Evolutionary conservation across 2,888 invertebrate genomes (phyloP), one percentile per base, ranked within the genome.

Genomic region (Ichneumoninae sp.): DNA sequence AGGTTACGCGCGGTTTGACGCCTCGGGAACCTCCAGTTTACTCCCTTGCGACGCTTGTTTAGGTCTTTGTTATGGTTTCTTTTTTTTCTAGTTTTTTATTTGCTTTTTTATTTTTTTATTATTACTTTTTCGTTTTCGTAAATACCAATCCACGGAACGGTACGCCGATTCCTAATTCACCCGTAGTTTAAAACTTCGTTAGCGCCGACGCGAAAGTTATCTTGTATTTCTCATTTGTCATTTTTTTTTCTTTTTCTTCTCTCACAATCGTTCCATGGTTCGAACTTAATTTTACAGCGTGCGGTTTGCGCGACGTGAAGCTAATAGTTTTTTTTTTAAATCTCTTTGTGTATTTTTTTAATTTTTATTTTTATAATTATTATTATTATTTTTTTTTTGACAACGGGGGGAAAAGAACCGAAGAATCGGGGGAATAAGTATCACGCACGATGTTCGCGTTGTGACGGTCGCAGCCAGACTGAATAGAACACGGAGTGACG

Each of bases 381-480:
- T 26, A 8, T 22, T 26, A 1, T 10, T 22, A 3, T 10, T 26
- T 13, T 22, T 13, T 3, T 40, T 65, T 47, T 50, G 33, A 66
- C 70, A 60, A 80, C 69, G 36, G 72, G 40, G 66, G 36, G 54
- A 72, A 70, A 72, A 54, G 68, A 68, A 62, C 19, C 47, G 82
- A 82, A 80, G 80, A 57, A 84, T 70, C 83, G 83, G 84, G 80
- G 80, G 80, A 85, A 84, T 10, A 87, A 77, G 76, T 86, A 83
- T 84, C 79, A 85, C 80, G 68, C 60, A 70, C 88, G 88, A 90
- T 89, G 88, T 90, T 88, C 89, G 88, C 91, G 86, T 87, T 88
- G 87, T 89, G 90, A 90, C 92, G 91, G 90, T 92, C 92, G 91
- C 90, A 91, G 91, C 91, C 91, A 90, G 91, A 93, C 92, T 93